Conservation (phyloP, 92 coral and sea anemone genomes). For the Ricordea florida region DNA sequence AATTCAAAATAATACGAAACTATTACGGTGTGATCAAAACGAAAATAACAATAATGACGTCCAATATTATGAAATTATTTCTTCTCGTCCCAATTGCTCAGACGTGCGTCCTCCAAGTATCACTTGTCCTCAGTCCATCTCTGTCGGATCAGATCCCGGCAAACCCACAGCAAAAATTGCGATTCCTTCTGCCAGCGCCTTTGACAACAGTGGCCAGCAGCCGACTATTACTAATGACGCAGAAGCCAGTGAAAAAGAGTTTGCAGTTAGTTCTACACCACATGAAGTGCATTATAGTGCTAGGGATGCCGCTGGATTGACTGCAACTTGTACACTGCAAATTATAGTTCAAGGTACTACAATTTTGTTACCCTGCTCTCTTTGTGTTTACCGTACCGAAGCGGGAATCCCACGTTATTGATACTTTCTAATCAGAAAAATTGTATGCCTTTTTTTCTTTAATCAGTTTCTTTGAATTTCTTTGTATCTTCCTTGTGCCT, state of each 20-base stretch:
- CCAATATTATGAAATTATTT: no score
- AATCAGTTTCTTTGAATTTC: no score
- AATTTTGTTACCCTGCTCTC: not conserved
- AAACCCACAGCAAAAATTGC: conserved; percentile 60
- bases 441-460: no score
- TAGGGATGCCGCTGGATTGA: conserved; percentile 78
- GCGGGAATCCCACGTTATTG: no score
- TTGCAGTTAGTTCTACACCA: conserved; percentile 46
- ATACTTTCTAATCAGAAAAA: no score
- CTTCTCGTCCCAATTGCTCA: not conserved
- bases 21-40: no score
- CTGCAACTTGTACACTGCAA: conserved; percentile 65
- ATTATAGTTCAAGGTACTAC: conserved; percentile 76
- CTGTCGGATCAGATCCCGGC: conserved; percentile 71
- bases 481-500: no score
- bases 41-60: no score
- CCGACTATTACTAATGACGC: conserved; percentile 68
- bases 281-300: conserved; percentile 84
- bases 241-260: conserved; percentile 64
- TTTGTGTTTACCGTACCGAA: no score
- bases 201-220: conserved; percentile 83
- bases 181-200: conserved; percentile 65
- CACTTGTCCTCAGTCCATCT: conserved; percentile 65
- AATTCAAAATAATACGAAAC: no score
- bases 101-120: conserved; percentile 76